phyloP scores from a whole-genome alignment of 1,140 invertebrate species.

The Listronotus oregonensis region DNA sequence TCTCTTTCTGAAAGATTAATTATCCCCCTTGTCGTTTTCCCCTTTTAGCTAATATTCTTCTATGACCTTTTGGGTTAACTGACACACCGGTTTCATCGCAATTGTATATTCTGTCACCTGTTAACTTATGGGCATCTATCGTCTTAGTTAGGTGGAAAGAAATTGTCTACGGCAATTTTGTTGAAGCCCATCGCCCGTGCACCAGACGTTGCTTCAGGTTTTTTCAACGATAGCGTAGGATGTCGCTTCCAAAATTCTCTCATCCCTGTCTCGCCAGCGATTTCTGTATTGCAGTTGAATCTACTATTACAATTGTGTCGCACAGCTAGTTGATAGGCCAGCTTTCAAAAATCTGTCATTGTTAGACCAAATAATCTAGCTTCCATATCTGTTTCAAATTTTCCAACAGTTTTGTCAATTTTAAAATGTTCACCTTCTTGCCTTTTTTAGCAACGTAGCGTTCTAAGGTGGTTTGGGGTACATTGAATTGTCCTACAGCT shows the following conservation, averaged over 20 bases:
- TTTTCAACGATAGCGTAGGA: slow-evolving; percentile 1
- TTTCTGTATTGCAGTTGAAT: neutral
- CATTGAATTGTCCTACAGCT: neutral
- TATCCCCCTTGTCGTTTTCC: slow-evolving; percentile 42
- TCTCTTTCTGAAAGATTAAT: slow-evolving; percentile 58
- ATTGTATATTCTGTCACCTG: slow-evolving; percentile 13
- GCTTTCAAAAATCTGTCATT: slow-evolving; percentile 14
- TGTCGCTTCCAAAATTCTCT: neutral
- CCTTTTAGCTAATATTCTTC: slow-evolving; percentile 10
- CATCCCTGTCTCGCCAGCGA: neutral
- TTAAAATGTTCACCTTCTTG: slow-evolving; percentile 1
- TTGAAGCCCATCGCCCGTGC: slow-evolving; percentile 48
- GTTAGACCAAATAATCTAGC: slow-evolving; percentile 31
- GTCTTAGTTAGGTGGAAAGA: slow-evolving; percentile 23
- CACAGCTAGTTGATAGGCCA: slow-evolving; percentile 30
- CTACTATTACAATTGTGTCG: slow-evolving; percentile 11
- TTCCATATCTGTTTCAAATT: slow-evolving; percentile 18
- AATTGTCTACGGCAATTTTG: slow-evolving; percentile 30
- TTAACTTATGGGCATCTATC: slow-evolving; percentile 10
- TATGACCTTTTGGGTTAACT: slow-evolving; percentile 6
- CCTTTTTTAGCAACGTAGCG: neutral
- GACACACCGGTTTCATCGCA: slow-evolving; percentile 21
- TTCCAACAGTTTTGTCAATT: neutral
- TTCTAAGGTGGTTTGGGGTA: neutral
- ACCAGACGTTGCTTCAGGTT: slow-evolving; percentile 35